phyloP scores from a whole-genome alignment of 2,888 invertebrate genomes.

The Sinotaia quadrata region DNA sequence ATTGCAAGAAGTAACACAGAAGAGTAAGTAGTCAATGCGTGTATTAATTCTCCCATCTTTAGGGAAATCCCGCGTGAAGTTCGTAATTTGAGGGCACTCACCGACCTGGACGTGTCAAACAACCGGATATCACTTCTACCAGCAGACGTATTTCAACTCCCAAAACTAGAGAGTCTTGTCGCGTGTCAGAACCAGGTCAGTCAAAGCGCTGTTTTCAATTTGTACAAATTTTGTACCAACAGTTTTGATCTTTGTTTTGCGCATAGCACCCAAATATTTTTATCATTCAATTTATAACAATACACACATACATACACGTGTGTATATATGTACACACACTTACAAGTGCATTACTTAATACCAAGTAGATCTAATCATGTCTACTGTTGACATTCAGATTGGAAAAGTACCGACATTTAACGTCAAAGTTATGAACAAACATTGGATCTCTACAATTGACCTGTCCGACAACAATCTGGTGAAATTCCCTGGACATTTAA shows the following conservation, averaged over 20 bases:
- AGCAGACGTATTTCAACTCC: conserved; percentile 65
- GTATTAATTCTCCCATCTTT: no score
- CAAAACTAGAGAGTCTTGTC: conserved; percentile 62
- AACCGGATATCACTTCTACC: conserved; percentile 66
- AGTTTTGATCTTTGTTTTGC: no score
- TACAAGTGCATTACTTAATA: not conserved
- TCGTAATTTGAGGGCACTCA: conserved; percentile 55
- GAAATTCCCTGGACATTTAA: conserved; percentile 68
- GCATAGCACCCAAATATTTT: no score
- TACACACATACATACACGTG: no score
- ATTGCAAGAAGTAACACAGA: no score
- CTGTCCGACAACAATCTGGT: conserved; percentile 65
- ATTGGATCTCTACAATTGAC: conserved; percentile 60
- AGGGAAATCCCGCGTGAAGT: conserved; percentile 61
- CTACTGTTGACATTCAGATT: conserved; percentile 17
- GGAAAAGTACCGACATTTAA: conserved; percentile 59
- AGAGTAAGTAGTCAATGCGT: no score
- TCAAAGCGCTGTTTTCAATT: no score
- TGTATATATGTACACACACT: not conserved
- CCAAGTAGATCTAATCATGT: no score
- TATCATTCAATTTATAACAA: no score
- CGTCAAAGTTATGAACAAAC: conserved; percentile 53
- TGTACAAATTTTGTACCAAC: no score
- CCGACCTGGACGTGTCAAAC: conserved; percentile 63
- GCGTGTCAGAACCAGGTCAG: conserved; percentile 53